Evolutionary conservation across 2,888 invertebrate genomes (phyloP).

Genomic region (Microdon myrmicae): DNA sequence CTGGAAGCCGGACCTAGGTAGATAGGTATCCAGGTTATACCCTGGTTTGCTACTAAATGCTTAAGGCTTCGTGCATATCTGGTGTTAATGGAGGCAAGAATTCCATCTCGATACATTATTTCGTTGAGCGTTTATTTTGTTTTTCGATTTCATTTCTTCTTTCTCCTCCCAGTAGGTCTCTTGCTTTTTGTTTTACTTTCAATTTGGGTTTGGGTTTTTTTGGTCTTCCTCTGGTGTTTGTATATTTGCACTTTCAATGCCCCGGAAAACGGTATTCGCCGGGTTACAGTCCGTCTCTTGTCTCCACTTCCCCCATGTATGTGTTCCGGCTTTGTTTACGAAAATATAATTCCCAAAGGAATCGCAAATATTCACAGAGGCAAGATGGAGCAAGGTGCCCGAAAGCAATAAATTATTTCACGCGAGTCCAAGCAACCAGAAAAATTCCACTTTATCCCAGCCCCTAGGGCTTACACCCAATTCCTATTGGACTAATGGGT

Average conservation of each 20-base stretch:
- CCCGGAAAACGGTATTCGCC: conserved; percentile 28
- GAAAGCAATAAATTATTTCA: conserved; percentile 54
- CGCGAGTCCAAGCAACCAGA: conserved; percentile 44
- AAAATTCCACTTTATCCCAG: conserved; percentile 42
- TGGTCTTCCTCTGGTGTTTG: conserved; percentile 2
- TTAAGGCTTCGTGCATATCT: conserved; percentile 45
- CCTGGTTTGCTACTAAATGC: too few relatives aligned
- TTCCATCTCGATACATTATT: conserved; percentile 50
- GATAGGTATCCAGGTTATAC: too few relatives aligned
- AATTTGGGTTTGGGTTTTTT: too few relatives aligned
- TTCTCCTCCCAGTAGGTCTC: too few relatives aligned
- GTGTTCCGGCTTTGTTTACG: conserved; percentile 38
- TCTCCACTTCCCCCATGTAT: neutral
- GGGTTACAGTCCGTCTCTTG: conserved; percentile 1
- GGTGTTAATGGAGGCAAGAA: conserved; percentile 49
- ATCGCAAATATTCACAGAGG: conserved; percentile 52
- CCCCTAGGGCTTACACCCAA: too few relatives aligned
- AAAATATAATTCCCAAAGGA: conserved; percentile 50
- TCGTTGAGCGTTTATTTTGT: too few relatives aligned
- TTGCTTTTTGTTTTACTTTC: conserved; percentile 18
- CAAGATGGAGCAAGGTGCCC: conserved; percentile 53
- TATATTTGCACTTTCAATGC: conserved; percentile 46
- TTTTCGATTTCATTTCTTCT: too few relatives aligned
- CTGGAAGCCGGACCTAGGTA: too few relatives aligned
- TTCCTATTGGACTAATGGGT: conserved; percentile 29